Base-by-base conservation (phyloP, 2,797 vertebrate species). In the Novumbra hubbsi region DNA sequence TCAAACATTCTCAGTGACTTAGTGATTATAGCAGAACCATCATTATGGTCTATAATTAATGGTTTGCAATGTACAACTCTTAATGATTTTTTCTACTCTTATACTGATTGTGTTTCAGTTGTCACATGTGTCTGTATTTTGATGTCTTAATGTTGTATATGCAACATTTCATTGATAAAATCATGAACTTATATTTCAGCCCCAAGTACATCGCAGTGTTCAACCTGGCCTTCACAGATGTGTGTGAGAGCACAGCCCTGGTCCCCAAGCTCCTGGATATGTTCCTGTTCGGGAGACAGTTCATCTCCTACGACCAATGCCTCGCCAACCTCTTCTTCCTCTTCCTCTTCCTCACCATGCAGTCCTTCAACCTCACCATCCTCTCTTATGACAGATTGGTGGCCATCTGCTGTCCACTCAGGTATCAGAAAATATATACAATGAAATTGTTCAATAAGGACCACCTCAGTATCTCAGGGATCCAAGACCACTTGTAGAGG, bases 351-450 rank as follows among this genome's bases (percentile, higher is more conserved):
- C 8, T 0, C 21, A 52, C 8, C n/a, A 2, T 87, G 24, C 87
- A 92, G 78, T 89, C 91, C 1, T 71, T 89, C n/a, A 88, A 83
- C 45, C 82, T 92, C 4, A 78, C 85, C 6, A 49, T 78, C 12
- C 76, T 88, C 3, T 71, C 80, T 2, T 90, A 86, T 68, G 91
- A 91, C 80, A 86, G 90, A 79, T 78, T 89, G 0, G 28, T 92
- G 34, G 90, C 90, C 0, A 92, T 92, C 45, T 84, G 81, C 28
- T 88, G 78, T 67, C 90, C 91, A 0, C 73, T 92, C 24, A 57
- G 55, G 55, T 57, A 12, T 45, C 8, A 45, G 41, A 45, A 5
- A 2, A 9, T n/a, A n/a, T 6, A 55, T n/a, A 0, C 6, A n/a
- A 55, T 0, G 16, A 0, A 57, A 57, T 57, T 0, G 11, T 21